Percentiles rank a stretch among this genome's conserved stretches.
Evolutionary conservation across 2,113 vertebrate species (phyloP).

Genomic region (Eulemur rufifrons): DNA sequence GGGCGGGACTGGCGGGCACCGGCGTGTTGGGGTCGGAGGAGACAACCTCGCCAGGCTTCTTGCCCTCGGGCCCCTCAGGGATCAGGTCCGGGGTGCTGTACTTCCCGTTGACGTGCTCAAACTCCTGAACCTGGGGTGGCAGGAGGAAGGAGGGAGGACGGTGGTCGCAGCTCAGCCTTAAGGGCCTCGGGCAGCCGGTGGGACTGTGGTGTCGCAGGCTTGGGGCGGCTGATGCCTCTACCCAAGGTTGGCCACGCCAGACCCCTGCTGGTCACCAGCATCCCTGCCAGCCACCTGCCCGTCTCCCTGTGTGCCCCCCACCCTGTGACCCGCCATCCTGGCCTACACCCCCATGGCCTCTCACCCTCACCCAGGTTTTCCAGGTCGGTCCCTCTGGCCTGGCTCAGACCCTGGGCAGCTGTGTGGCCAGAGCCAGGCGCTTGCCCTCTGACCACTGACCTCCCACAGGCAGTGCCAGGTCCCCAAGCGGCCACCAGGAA

Average conservation of each 20-base stretch:
- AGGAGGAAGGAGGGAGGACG: too few species aligned
- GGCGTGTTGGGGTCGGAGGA: slow-evolving; percentile 96
- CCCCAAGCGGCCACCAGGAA: not conserved
- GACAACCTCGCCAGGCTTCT: slow-evolving; percentile 89
- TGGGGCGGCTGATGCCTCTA: not conserved
- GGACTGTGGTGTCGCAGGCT: not conserved
- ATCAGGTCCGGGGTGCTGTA: slow-evolving; percentile 95
- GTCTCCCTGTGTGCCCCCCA: not conserved
- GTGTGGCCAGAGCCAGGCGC: not conserved
- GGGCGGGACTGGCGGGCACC: slow-evolving; percentile 91
- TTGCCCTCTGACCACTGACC: not conserved
- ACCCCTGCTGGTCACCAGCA: rapidly evolving
- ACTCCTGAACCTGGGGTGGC: slow-evolving; percentile 93
- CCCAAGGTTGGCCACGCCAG: not conserved
- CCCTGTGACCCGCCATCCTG: not conserved
- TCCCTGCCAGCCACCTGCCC: too few species aligned
- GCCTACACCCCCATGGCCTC: not conserved
- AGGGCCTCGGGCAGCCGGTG: not conserved
- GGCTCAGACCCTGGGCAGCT: not conserved
- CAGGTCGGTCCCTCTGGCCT: not conserved
- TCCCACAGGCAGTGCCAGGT: not conserved
- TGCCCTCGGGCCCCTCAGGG: slow-evolving; percentile 90
- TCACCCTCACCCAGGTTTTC: not conserved
- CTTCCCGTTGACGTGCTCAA: slow-evolving; percentile 97
- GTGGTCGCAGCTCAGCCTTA: not conserved